These are phyloP conservation scores for Chondrilla cf. caribensis DNA, from an alignment of 37 sponge, comb jelly and placozoan species.

Conservation along the genomic window DNA sequence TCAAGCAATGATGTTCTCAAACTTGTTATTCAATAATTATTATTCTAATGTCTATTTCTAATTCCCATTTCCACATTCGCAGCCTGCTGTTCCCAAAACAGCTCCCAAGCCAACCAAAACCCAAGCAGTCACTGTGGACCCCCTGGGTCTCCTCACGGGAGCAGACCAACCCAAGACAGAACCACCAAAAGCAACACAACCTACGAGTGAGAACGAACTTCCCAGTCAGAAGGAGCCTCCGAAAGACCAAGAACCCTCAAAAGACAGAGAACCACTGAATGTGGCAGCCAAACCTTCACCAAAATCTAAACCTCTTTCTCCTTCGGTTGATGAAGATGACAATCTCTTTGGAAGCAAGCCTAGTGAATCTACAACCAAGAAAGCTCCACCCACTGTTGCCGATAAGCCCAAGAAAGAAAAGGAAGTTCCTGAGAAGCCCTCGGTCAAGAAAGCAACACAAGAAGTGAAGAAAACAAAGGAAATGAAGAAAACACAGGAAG, in stretches of 20 bases:
- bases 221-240: no score
- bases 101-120: background rate
- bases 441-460: no score
- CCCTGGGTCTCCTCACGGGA: background rate
- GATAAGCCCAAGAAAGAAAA: background rate
- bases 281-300: background rate
- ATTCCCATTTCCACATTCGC: no score
- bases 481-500: background rate
- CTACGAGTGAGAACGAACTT: no score
- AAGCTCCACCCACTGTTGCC: background rate
- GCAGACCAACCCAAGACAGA: background rate
- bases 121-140: background rate
- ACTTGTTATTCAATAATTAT: no score
- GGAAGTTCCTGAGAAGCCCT: background rate
- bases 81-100: background rate
- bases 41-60: no score
- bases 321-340: conserved; percentile 20
- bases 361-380: background rate
- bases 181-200: no score
- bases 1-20: no score
- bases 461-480: no score
- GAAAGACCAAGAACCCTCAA: no score
- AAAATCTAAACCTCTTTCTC: background rate
- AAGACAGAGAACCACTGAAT: no score
- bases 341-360: background rate